Percentiles rank a stretch among this genome's conserved stretches.
Conservation (phyloP, 37 sponge, comb jelly and placozoan genomes). For the Spongia lamella region DNA sequence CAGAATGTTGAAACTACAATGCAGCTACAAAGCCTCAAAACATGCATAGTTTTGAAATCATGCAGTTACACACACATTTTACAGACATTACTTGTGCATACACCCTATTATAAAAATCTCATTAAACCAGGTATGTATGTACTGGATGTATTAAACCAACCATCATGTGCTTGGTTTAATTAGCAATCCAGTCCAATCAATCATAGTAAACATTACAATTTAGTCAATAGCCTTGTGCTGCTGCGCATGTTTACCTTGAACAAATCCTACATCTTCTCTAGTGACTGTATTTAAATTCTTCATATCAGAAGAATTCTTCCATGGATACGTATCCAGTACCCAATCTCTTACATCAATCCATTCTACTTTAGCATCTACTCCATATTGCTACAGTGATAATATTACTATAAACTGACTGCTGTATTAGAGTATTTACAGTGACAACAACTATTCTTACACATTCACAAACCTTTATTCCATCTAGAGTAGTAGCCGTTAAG, state of each 20-base stretch:
- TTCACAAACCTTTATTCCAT: constrained; percentile 72
- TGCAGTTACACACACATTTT: too few relatives aligned
- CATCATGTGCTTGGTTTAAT: too few relatives aligned
- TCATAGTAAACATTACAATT: too few relatives aligned
- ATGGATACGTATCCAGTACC: constrained; percentile 75
- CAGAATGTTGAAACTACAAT: too few relatives aligned
- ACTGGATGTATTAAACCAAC: too few relatives aligned
- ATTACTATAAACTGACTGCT: not conserved
- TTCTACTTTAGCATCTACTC: constrained; percentile 52
- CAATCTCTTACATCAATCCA: constrained; percentile 79
- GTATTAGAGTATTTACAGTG: not conserved
- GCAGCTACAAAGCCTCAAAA: too few relatives aligned
- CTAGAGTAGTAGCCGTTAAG: constrained; percentile 74
- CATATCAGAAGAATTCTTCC: constrained; percentile 42
- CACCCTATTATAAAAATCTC: too few relatives aligned
- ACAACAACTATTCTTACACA: not conserved
- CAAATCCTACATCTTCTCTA: constrained; percentile 78
- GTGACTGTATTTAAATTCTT: constrained; percentile 63
- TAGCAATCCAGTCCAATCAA: too few relatives aligned
- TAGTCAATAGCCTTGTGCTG: too few relatives aligned
- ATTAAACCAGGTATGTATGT: too few relatives aligned
- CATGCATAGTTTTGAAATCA: too few relatives aligned
- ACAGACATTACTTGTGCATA: too few relatives aligned
- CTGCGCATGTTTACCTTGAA: constrained; percentile 75
- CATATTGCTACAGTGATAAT: constrained; percentile 44